Percentiles rank a stretch among this genome's conserved stretches.
These are phyloP conservation scores for Hipposideros armiger DNA, from an alignment of 2,113 vertebrate genomes.

Conservation along the genomic window DNA sequence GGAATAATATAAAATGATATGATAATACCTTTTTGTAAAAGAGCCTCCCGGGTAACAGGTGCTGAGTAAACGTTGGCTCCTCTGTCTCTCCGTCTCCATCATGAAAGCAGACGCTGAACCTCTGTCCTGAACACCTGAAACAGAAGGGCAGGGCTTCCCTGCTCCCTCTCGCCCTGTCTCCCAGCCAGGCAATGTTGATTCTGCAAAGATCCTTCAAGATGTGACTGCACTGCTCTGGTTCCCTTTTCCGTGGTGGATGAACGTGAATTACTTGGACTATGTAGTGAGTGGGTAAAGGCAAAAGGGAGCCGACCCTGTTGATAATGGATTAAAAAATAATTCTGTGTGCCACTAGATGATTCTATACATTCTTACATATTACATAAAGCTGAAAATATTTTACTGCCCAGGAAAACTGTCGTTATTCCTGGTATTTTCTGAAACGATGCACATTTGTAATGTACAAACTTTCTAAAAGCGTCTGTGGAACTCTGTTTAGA, in stretches of 20 bases:
- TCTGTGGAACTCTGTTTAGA: conserved; percentile 3
- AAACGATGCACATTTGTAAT: background rate
- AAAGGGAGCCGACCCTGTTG: background rate
- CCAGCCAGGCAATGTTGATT: background rate
- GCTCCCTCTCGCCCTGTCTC: background rate
- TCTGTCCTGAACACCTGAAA: background rate
- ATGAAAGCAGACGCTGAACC: background rate
- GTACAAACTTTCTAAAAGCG: conserved; percentile 40
- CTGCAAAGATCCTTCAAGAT: background rate
- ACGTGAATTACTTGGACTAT: background rate
- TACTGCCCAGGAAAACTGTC: background rate
- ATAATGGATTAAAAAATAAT: background rate
- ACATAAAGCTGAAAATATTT: conserved; percentile 28
- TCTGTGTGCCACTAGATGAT: background rate
- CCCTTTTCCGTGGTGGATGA: background rate
- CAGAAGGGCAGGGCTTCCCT: background rate
- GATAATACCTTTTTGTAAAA: background rate
- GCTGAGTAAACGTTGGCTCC: background rate
- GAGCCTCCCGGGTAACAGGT: background rate
- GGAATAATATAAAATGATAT: background rate
- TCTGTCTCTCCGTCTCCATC: background rate
- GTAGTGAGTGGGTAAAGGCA: background rate
- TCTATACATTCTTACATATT: background rate
- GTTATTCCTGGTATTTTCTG: background rate
- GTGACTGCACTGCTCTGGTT: background rate